Conservation (phyloP, 2,797 vertebrate genomes). For the Microhierax caerulescens region DNA sequence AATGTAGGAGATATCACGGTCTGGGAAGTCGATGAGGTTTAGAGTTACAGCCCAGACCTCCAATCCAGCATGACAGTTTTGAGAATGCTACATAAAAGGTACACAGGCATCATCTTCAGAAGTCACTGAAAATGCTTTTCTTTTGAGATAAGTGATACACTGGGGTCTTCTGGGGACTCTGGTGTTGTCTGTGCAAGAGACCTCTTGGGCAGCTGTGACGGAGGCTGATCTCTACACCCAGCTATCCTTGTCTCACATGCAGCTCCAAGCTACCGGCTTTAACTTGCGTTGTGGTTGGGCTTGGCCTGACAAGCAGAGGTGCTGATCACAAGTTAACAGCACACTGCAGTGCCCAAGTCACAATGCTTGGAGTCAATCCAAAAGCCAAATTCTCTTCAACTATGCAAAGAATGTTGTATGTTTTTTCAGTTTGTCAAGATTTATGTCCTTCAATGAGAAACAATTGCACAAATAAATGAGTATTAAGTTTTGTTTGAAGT, state of each 20-base stretch:
- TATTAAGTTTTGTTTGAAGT: not conserved
- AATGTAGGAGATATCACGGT: not conserved
- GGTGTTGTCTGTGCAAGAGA: not conserved
- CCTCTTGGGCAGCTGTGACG: not conserved
- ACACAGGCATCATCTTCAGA: not conserved
- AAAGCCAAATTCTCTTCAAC: not conserved
- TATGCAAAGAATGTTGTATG: constrained; percentile 14
- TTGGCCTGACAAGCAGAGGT: not conserved
- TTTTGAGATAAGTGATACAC: not conserved
- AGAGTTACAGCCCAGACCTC: not conserved
- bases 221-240: not conserved
- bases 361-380: not conserved
- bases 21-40: not conserved
- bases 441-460: not conserved
- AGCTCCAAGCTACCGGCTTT: not conserved
- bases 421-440: constrained; percentile 33
- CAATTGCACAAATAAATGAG: constrained; percentile 21
- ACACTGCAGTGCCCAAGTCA: not conserved
- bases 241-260: not conserved
- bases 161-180: not conserved
- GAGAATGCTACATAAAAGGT: not conserved
- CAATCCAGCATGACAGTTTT: not conserved
- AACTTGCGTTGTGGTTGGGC: not conserved
- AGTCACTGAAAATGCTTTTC: not conserved
- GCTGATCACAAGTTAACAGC: not conserved